A percentile compares a stretch with the other conserved stretches of the same genome.
These are phyloP conservation scores for Mactromeris polynyma DNA, from an alignment of 2,888 invertebrate genomes.

Conservation along the genomic window DNA sequence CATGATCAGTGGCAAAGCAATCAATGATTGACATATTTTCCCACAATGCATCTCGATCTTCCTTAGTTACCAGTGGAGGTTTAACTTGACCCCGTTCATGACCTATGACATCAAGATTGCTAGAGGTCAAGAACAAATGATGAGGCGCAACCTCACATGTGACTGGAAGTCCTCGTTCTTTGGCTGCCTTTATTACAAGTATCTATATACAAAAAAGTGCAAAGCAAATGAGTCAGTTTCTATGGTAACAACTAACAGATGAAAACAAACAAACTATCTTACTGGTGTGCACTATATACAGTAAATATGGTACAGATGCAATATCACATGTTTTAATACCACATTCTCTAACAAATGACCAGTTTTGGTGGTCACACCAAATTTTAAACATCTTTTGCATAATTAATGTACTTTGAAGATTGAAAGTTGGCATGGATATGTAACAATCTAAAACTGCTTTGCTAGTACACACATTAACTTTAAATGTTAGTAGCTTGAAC, in stretches of 20 bases:
- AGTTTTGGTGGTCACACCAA: too few relatives aligned
- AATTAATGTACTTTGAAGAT: too few relatives aligned
- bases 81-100: slow-evolving; percentile 93
- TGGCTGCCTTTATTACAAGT: slow-evolving; percentile 85
- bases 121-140: slow-evolving; percentile 96
- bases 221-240: neutral
- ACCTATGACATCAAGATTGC: slow-evolving; percentile 89
- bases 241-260: neutral
- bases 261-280: neutral
- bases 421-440: too few relatives aligned
- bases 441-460: too few relatives aligned
- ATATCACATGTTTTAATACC: too few relatives aligned
- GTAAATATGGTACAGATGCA: too few relatives aligned
- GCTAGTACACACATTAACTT: too few relatives aligned
- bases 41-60: slow-evolving; percentile 99
- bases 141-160: slow-evolving; percentile 99
- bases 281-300: too few relatives aligned
- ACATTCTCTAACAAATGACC: too few relatives aligned
- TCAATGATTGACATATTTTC: slow-evolving; percentile 98
- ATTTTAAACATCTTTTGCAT: too few relatives aligned
- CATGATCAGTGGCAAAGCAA: slow-evolving; percentile 99
- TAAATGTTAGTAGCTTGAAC: too few relatives aligned
- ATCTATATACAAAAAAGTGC: slow-evolving; percentile 76
- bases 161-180: slow-evolving; percentile 92
- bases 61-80: slow-evolving; percentile 93